Evolutionary conservation across 2,113 vertebrate genomes (phyloP).

Genomic region (Garra rufa): DNA sequence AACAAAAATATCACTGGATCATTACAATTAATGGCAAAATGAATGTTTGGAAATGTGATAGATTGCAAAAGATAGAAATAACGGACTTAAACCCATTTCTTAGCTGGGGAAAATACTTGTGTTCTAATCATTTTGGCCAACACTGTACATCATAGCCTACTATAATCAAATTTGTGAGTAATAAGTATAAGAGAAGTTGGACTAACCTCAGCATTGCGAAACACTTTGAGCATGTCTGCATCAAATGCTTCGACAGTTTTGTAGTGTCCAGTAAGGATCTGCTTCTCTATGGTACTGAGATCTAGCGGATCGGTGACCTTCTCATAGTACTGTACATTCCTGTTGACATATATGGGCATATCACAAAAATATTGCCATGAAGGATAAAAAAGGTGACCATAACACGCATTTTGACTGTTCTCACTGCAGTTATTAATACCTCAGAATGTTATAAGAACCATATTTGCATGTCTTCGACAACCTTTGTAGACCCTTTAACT

Average conservation of each 20-base stretch:
- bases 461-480: not conserved
- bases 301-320: conserved; percentile 96
- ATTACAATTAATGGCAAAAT: too few species aligned
- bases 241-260: conserved; percentile 98
- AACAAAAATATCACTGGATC: too few species aligned
- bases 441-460: not conserved
- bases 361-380: not conserved
- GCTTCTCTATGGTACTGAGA: conserved; percentile 93
- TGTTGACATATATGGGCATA: conserved; percentile 60
- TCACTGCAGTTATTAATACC: not conserved
- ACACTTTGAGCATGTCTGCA: conserved; percentile 98
- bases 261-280: conserved; percentile 94
- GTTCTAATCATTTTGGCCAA: too few species aligned
- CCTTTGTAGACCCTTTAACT: not conserved
- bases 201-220: conserved; percentile 95
- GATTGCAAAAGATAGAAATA: too few species aligned
- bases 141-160: not conserved
- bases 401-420: not conserved
- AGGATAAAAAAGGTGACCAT: not conserved
- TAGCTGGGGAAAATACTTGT: too few species aligned
- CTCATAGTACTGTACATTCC: conserved; percentile 97
- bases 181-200: not conserved
- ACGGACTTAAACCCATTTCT: too few species aligned
- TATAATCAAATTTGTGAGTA: not conserved
- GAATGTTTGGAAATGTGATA: too few species aligned